Evolutionary conservation across 2,888 invertebrate genomes (phyloP).

Genomic region (Eupithecia subfuscata): DNA sequence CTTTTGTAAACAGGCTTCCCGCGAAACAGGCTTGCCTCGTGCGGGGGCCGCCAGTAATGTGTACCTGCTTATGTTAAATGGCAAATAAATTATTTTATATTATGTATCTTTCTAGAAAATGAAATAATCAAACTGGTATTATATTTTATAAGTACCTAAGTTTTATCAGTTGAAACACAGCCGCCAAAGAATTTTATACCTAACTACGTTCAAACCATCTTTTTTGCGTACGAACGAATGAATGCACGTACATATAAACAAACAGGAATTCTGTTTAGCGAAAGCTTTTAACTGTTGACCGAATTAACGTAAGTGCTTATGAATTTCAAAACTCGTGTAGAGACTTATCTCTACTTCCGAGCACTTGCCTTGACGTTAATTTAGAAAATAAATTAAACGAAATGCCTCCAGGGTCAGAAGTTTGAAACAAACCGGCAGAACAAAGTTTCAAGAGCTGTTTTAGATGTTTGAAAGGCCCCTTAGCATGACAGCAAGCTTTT

Average conservation of each 20-base stretch:
- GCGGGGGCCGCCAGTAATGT: too few relatives aligned
- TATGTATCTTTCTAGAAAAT: too few relatives aligned
- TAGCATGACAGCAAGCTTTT: conserved; percentile 59
- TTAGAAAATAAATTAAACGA: conserved; percentile 75
- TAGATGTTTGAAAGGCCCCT: conserved; percentile 75
- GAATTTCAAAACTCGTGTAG: conserved; percentile 29
- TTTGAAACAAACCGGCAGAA: conserved; percentile 62
- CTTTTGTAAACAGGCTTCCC: too few relatives aligned
- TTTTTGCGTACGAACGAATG: neutral
- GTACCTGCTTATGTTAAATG: too few relatives aligned
- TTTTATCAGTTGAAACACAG: too few relatives aligned
- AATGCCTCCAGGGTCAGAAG: conserved; percentile 64
- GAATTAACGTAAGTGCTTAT: conserved; percentile 16
- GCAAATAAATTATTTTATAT: too few relatives aligned
- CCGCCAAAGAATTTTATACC: neutral
- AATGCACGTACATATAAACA: neutral
- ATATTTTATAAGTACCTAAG: too few relatives aligned
- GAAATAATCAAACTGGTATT: too few relatives aligned
- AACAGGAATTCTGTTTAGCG: neutral
- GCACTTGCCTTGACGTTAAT: conserved; percentile 60
- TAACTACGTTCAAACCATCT: neutral
- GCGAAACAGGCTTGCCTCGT: too few relatives aligned
- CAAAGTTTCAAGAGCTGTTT: conserved; percentile 68
- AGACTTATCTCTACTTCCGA: conserved; percentile 49
- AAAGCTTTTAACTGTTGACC: conserved; percentile 1